These are phyloP conservation scores for Teleogryllus occipitalis DNA, from an alignment of 1,140 invertebrate genomes.

Conservation along the genomic window DNA sequence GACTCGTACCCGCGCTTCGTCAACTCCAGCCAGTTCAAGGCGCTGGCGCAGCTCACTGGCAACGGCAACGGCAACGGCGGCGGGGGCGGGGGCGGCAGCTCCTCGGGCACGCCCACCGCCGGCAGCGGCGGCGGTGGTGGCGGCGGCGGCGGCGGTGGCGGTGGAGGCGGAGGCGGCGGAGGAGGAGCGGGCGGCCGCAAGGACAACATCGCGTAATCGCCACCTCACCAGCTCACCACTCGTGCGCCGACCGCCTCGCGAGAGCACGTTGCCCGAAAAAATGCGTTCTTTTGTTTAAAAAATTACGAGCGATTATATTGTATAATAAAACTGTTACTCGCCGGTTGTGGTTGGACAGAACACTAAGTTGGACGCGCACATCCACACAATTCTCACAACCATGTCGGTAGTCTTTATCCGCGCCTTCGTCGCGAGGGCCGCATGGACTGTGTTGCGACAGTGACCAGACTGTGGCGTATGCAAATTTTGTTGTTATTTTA, in stretches of 20 bases:
- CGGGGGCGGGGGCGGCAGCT: conserved; percentile 12
- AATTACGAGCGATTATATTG: neutral
- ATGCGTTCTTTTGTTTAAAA: neutral
- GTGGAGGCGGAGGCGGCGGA: conserved; percentile 9
- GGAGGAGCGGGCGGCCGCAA: neutral
- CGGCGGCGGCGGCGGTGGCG: conserved; percentile 7
- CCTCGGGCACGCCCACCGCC: conserved; percentile 7
- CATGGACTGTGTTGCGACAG: no score
- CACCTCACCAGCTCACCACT: no score
- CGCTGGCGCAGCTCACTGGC: conserved; percentile 55
- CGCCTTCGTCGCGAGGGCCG: no score
- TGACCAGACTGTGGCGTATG: neutral
- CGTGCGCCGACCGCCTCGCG: neutral
- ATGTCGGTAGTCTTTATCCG: neutral
- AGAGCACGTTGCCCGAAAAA: neutral
- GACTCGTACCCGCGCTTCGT: conserved; percentile 98
- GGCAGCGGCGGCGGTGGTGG: conserved; percentile 25
- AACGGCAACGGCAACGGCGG: conserved; percentile 1
- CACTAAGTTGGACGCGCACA: neutral
- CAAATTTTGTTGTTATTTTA: neutral
- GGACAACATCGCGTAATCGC: conserved; percentile 19
- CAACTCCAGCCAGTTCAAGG: conserved; percentile 77
- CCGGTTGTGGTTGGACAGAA: neutral
- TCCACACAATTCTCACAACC: neutral
- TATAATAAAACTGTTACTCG: neutral